Conservation (phyloP, 23 tunicate genomes). For the Phallusia fumigata region DNA sequence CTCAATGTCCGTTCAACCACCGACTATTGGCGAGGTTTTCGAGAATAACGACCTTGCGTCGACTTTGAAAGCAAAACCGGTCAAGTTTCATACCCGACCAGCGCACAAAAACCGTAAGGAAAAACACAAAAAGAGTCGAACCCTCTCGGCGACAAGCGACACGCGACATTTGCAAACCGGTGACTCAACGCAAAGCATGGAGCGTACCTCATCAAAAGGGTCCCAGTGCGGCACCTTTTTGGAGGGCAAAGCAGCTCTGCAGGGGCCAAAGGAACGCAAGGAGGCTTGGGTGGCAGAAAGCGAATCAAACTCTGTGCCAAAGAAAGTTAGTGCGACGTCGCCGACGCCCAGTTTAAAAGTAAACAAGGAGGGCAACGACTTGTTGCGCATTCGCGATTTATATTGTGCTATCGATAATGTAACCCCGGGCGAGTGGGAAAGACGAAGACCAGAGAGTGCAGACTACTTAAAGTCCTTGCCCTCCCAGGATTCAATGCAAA, state of each 20-base stretch:
- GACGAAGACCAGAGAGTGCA: neutral
- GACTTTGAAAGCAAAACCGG: neutral
- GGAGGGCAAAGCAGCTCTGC: neutral
- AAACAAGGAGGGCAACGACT: constrained; percentile 4
- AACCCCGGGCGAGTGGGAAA: neutral
- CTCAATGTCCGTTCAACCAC: neutral
- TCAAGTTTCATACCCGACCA: constrained; percentile 5
- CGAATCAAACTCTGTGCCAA: neutral
- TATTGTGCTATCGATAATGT: constrained; percentile 7
- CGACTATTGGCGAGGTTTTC: neutral
- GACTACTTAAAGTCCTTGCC: constrained; percentile 5
- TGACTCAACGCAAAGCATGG: neutral
- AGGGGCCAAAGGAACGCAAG: neutral
- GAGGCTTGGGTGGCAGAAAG: constrained; percentile 11
- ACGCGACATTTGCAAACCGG: neutral
- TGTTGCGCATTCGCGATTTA: neutral
- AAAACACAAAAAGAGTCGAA: neutral
- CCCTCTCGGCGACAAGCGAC: neutral
- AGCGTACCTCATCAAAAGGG: neutral
- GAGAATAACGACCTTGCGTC: constrained; percentile 21
- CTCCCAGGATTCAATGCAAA: constrained; percentile 8
- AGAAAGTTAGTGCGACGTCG: neutral
- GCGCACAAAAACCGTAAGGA: neutral
- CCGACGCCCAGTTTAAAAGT: neutral
- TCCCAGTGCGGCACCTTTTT: neutral